Conservation (phyloP, 2,888 invertebrate species). For the Trilocha varians region DNA sequence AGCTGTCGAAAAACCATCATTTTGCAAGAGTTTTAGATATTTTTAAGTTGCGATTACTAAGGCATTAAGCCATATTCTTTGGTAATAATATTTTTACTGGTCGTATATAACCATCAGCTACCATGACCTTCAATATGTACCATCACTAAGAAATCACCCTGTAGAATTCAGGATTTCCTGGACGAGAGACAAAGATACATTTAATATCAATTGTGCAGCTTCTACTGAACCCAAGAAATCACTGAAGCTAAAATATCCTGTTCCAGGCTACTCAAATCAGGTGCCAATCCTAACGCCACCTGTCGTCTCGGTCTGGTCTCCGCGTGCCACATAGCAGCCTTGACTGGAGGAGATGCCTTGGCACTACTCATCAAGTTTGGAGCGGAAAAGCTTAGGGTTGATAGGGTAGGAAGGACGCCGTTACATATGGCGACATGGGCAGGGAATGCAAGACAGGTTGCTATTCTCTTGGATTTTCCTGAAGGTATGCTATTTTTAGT, state of each 20-base stretch:
- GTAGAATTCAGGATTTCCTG: no score
- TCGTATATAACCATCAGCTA: no score
- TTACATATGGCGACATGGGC: slow-evolving; percentile 65
- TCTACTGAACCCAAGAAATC: no score
- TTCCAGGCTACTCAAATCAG: slow-evolving; percentile 50
- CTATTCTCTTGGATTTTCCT: slow-evolving; percentile 52
- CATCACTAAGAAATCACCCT: no score
- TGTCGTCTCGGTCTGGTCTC: slow-evolving; percentile 56
- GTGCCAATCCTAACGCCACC: slow-evolving; percentile 66
- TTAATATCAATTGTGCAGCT: no score
- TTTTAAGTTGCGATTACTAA: no score
- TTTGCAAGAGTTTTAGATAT: no score
- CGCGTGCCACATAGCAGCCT: slow-evolving; percentile 61
- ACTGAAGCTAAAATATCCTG: not conserved
- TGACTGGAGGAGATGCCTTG: slow-evolving; percentile 49
- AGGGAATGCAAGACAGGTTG: slow-evolving; percentile 56
- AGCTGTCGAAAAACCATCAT: no score
- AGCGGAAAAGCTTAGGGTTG: slow-evolving; percentile 52
- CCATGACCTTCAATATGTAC: no score
- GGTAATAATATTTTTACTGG: no score
- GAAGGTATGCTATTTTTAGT: slow-evolving; percentile 34
- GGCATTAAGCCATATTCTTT: no score
- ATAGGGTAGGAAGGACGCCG: slow-evolving; percentile 57
- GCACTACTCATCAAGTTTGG: slow-evolving; percentile 51
- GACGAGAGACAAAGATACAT: no score